Base-by-base conservation (phyloP, 1,140 invertebrate genomes). In the Dolichoris vasculosae region DNA sequence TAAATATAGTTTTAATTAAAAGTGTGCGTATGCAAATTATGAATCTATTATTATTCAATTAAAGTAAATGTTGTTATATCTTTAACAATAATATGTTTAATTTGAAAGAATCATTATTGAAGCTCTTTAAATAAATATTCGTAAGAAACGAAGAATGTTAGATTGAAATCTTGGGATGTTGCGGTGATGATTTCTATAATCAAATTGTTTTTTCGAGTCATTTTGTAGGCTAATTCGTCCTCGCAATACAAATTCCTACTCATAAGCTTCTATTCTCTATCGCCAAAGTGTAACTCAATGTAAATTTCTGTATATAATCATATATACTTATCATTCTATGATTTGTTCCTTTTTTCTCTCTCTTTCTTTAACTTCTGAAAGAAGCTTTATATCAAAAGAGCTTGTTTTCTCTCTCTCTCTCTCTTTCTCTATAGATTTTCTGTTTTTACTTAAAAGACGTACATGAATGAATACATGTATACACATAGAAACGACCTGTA, bases 401-500 rank as follows among this genome's bases (percentile, higher is more conserved):
- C 3, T 26, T 26, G 23, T 26, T 26, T 4, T 51, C 48, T 13
- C 48, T 51, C 15, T 59, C 13, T 26, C 3, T 51, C 48, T 13
- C 48, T 51, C 15, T 51, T 17, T 51, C 8, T 51, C 48, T 51
- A 11, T 9, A 17, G 11, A 13, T 13, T 15, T 17, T 8, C 20
- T 17, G 48, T 17, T 51, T 51, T 51, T 51, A 17, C 48, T 17
- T n/a, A n/a, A n/a, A n/a, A 51, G 48, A 51, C 8, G 15, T 51
- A 2, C 26, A 59, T 59, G 55, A 4, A 59, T 26, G 2, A 26
- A 59, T 59, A 26, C 23, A 35, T 67, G 35, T 67, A 35, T 79
- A 51, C 17, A 79, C 46, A n/a, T 32, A 8, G 2, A 30, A 48
- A 51, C n/a, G 20, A 15, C 43, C 86, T 88, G 88, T 89, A 88